Base-by-base conservation (phyloP, 2,797 vertebrate genomes). In the Echiichthys vipera region DNA sequence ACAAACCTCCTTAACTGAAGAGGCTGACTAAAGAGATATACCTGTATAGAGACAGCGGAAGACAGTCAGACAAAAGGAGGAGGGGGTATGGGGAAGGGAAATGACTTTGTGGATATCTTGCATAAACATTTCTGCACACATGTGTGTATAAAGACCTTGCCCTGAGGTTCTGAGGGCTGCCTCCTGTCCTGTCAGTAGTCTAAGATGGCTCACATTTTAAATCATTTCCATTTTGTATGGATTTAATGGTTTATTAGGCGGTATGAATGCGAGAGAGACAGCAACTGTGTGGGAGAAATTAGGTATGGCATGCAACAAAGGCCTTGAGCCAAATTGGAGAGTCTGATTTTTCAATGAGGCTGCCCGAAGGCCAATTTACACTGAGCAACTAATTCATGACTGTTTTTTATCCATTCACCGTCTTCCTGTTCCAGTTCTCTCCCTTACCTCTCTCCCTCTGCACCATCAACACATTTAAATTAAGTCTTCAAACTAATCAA, bases 241-340 rank as follows among this genome's bases (percentile, higher is more conserved):
- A 70, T 77, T 76, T 57, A 73, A 49, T 54, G 46, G 58, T 71
- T 82, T 69, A 71, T 73, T 34, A 18, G 22, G 40, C 0, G 43
- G 11, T 29, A 24, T 45, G 46, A 80, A 57, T 32, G 39, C 22
- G 49, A 62, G 15, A 59, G 37, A 29, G 65, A n/a, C 45, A 58
- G 4, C 1, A 55, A 59, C 65, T 27, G 34, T 12, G 5, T 25
- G 36, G 34, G 36, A 43, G 74, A 77, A 69, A 70, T 78, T 17
- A 80, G 55, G 30, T 54, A 61, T 61, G 69, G 49, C 63, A 67
- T 70, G 71, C 5, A 56, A 71, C 42, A 73, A 78, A 84, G 45
- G 53, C 77, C 77, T 50, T 54, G 46, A 83, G 80, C 67, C 69
- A 77, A 81, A 79, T 15, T 85, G 62, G 43, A 39, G 55, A 61